Evolutionary conservation across 2,888 invertebrate genomes (phyloP), one percentile per base, ranked within the genome.

Genomic region (Molanna angustata): DNA sequence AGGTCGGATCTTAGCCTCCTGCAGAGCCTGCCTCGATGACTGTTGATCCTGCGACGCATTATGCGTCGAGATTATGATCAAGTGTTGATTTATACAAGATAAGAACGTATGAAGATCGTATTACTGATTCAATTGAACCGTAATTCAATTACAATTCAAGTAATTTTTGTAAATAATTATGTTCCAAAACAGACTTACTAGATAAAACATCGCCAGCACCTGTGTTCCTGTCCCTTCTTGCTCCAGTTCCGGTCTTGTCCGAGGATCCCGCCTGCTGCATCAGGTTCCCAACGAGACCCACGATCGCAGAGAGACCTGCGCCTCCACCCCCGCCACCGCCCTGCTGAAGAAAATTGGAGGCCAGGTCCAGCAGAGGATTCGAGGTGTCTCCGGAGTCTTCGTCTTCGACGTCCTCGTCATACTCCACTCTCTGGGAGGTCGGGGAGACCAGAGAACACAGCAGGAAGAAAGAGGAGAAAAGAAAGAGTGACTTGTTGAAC

Each of bases 241-340:
- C n/a, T 0, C 71, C 72, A 16, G 82, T 64, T n/a, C n/a, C n/a
- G 62, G 80, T 80, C 64, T 82, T 82, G 1, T 79, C 83, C 19
- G 79, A 78, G 48, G 82, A 85, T 0, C 84, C 80, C 0, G 84
- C 80, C 0, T 84, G 80, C 61, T 87, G 85, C 78, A 89, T 80
- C 42, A 90, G 74, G 21, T 76, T 79, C 1, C 83, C 84, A 7
- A 89, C 73, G 41, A 88, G 71, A 6, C 80, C 82, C 1, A 85
- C 86, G 0, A 89, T 70, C 1, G 80, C 80, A 1, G 78, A 79
- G 41, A 81, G 66, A 0, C 77, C 77, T 43, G 69, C 72, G 9
- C 63, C 67, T 33, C 61, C 61, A 27, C 60, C 62, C 21, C 62
- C 61, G 18, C 60, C 61, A 27, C 73, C 63, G 63, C 83, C 82